phyloP scores from a whole-genome alignment of 1,140 invertebrate species.

The Drosophila tsacasi region DNA sequence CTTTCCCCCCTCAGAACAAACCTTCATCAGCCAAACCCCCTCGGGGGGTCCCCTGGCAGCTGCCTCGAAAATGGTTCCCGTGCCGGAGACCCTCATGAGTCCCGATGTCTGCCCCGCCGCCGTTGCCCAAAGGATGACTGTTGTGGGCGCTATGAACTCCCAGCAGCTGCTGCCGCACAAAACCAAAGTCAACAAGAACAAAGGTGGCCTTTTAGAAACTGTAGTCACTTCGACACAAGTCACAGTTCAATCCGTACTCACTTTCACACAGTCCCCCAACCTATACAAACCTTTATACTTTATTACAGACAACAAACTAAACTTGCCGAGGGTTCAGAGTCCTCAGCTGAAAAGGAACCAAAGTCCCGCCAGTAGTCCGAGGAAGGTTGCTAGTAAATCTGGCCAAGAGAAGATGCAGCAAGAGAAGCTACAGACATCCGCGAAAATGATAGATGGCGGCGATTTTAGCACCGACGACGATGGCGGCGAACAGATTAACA shows the following conservation, averaged over 20 bases:
- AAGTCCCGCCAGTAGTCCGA: constrained; percentile 75
- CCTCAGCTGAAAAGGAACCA: constrained; percentile 72
- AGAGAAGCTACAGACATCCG: constrained; percentile 30
- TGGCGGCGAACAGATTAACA: constrained; percentile 84
- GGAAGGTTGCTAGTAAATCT: constrained; percentile 38
- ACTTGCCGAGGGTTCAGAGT: constrained; percentile 77
- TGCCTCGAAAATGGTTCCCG: constrained; percentile 93
- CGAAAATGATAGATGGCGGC: constrained; percentile 38
- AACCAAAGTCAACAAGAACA: constrained; percentile 79
- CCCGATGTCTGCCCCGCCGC: constrained; percentile 90
- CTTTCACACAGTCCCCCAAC: neutral
- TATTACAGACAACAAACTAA: constrained; percentile 77
- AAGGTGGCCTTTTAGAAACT: constrained; percentile 58
- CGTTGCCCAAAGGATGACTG: constrained; percentile 74
- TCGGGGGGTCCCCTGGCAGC: constrained; percentile 88
- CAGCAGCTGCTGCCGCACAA: constrained; percentile 68
- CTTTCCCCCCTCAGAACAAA: constrained; percentile 49
- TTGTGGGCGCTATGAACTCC: constrained; percentile 62
- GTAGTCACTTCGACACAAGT: neutral
- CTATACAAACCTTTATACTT: constrained; percentile 2
- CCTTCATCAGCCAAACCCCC: constrained; percentile 57
- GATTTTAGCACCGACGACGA: constrained; percentile 81
- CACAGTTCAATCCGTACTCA: neutral
- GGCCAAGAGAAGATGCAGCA: constrained; percentile 33
- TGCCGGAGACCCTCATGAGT: constrained; percentile 94